Evolutionary conservation across 2,888 invertebrate species (phyloP), one percentile per base, ranked within the genome.

Genomic region (Diachrysia chrysitis): DNA sequence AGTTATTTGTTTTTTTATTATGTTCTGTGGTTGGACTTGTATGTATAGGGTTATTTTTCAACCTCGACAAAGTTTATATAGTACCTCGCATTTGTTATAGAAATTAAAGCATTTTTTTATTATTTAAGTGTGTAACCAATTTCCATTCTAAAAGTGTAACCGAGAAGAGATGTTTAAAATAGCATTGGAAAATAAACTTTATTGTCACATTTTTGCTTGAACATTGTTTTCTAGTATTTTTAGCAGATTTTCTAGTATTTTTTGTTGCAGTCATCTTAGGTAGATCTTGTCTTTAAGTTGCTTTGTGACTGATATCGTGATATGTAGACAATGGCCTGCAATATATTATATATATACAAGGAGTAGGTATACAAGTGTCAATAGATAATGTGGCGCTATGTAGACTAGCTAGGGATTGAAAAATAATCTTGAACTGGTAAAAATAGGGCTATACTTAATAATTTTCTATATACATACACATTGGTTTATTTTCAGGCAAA

Each of bases 1-100:
- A 57, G 53, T 42, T 60, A n/a, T n/a, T n/a, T n/a, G n/a, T n/a
- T 46, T 37, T 35, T 59, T 32, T 62, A 65, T 65, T 48, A 42
- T 37, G 59, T 4, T 32, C 55, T 37, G 57, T 61, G 46, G 46
- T 69, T 74, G 51, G 42, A 54, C 42, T 32, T 29, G 42, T 25
- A 42, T 68, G 61, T 73, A 42, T 5, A 42, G 6, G 42, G n/a
- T 42, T 42, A 42, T 42, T 42, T n/a, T 42, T n/a, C 42, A n/a
- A 42, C n/a, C 42, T n/a, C 1, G n/a, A n/a, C 4, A 16, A 42
- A 42, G 42, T 42, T n/a, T 42, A 42, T 7, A 42, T 21, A 51
- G 21, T 9, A 48, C 42, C n/a, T 42, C 42, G 42, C 42, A 42
- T n/a, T 42, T 5, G 16, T 42, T n/a, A 42, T n/a, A 42, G 5